Percentiles rank a stretch among this genome's conserved stretches.
Evolutionary conservation across 2,888 invertebrate genomes (phyloP).

Genomic region (Andrena trimmerana): DNA sequence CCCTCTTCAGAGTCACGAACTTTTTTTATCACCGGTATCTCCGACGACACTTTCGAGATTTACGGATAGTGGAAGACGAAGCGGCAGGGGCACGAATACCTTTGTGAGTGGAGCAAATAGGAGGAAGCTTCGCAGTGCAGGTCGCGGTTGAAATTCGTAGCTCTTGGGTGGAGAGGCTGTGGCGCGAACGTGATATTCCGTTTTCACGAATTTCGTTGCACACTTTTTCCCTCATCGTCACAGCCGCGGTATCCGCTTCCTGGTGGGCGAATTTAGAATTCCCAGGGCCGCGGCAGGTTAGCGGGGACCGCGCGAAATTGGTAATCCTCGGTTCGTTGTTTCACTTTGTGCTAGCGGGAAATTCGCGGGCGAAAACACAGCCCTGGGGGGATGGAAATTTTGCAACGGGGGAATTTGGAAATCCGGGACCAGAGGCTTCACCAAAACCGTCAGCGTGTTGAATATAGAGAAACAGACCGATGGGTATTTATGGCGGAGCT

Average conservation of each 20-base stretch:
- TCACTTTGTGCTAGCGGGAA: conserved; percentile 17
- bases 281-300: conserved; percentile 18
- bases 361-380: conserved; percentile 24
- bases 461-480: neutral
- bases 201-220: neutral
- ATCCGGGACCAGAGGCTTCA: neutral
- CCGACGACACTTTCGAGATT: neutral
- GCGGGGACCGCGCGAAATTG: conserved; percentile 27
- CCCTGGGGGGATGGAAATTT: neutral
- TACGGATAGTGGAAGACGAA: neutral
- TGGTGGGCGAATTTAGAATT: conserved; percentile 42
- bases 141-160: conserved; percentile 35
- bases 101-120: neutral
- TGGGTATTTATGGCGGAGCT: neutral
- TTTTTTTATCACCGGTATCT: neutral
- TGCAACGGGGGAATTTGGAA: neutral
- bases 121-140: neutral
- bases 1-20: neutral
- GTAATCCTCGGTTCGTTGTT: conserved; percentile 36
- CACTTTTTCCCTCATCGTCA: neutral
- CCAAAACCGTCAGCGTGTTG: neutral
- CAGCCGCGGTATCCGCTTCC: conserved; percentile 38
- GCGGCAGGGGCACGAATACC: neutral
- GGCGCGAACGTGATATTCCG: neutral
- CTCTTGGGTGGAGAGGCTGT: conserved; percentile 7